These are phyloP conservation scores for Drosophila longiperda DNA, from an alignment of 2,888 invertebrate species.

Conservation along the genomic window DNA sequence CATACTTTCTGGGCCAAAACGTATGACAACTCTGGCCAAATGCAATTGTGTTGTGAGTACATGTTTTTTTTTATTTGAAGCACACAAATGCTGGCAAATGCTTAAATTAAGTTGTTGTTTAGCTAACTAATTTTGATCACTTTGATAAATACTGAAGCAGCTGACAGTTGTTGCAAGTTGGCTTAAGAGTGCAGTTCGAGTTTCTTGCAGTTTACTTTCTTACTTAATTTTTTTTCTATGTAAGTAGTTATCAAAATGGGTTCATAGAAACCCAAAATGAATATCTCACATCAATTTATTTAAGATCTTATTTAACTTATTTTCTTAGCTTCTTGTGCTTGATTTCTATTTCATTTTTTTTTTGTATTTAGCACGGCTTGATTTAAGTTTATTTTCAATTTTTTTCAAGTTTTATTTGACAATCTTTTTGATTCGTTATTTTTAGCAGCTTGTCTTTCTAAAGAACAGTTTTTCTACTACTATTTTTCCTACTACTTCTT, in stretches of 20 bases:
- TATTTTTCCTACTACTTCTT: not conserved
- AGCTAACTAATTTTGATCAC: not conserved
- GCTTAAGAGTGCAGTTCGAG: not conserved
- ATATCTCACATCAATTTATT: too few species aligned
- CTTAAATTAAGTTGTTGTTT: not conserved
- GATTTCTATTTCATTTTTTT: too few species aligned
- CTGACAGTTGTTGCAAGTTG: not conserved
- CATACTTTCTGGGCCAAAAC: conserved; percentile 16
- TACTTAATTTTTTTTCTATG: too few species aligned
- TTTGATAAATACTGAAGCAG: not conserved
- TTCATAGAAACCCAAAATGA: too few species aligned
- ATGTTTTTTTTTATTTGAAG: not conserved
- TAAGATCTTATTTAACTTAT: not conserved
- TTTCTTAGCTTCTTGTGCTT: not conserved
- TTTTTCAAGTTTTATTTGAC: not conserved
- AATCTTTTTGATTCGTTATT: not conserved
- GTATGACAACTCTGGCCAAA: not conserved
- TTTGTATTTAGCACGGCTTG: too few species aligned
- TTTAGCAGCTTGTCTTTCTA: not conserved
- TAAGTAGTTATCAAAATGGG: not conserved
- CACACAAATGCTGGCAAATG: not conserved
- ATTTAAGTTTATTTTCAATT: too few species aligned
- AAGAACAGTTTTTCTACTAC: not conserved
- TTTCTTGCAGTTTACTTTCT: not conserved
- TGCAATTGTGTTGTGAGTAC: not conserved